Evolutionary conservation across 2,888 invertebrate species (phyloP).

Genomic region (Uloborus plumipes): DNA sequence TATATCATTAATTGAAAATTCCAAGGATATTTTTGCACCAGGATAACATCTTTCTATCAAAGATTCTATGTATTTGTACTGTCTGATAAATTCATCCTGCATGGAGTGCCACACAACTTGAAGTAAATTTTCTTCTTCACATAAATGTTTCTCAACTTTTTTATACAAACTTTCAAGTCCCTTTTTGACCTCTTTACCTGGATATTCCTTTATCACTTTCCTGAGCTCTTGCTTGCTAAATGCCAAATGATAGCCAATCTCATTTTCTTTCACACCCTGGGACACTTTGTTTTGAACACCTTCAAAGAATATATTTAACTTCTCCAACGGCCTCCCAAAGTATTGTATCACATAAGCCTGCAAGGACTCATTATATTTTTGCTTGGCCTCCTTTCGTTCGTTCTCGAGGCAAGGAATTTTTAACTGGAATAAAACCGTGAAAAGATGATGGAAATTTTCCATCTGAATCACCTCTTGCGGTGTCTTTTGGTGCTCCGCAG

Average conservation of each 20-base stretch:
- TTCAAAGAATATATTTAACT: slow-evolving; percentile 94
- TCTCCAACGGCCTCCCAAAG: slow-evolving; percentile 93
- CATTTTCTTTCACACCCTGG: slow-evolving; percentile 94
- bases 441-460: slow-evolving; percentile 96
- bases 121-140: slow-evolving; percentile 91
- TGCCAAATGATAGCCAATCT: slow-evolving; percentile 97
- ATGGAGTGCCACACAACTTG: slow-evolving; percentile 99
- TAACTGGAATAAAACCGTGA: slow-evolving; percentile 86
- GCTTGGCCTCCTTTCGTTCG: slow-evolving; percentile 89
- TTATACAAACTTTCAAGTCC: slow-evolving; percentile 89
- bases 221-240: slow-evolving; percentile 96
- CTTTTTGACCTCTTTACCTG: slow-evolving; percentile 88
- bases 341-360: slow-evolving; percentile 92
- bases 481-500: slow-evolving; percentile 88
- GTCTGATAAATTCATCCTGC: slow-evolving; percentile 98
- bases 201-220: slow-evolving; percentile 94
- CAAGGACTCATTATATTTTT: slow-evolving; percentile 89
- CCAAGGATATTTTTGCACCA: slow-evolving; percentile 91
- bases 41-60: slow-evolving; percentile 96
- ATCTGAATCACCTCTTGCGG: slow-evolving; percentile 92
- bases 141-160: slow-evolving; percentile 97
- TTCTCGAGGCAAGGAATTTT: slow-evolving; percentile 90
- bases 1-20: slow-evolving; percentile 96
- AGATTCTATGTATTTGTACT: slow-evolving; percentile 92
- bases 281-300: slow-evolving; percentile 94